A percentile compares a stretch with the other conserved stretches of the same genome.
These are phyloP conservation scores for Luperina testacea DNA, from an alignment of 2,888 invertebrate genomes.

Conservation along the genomic window DNA sequence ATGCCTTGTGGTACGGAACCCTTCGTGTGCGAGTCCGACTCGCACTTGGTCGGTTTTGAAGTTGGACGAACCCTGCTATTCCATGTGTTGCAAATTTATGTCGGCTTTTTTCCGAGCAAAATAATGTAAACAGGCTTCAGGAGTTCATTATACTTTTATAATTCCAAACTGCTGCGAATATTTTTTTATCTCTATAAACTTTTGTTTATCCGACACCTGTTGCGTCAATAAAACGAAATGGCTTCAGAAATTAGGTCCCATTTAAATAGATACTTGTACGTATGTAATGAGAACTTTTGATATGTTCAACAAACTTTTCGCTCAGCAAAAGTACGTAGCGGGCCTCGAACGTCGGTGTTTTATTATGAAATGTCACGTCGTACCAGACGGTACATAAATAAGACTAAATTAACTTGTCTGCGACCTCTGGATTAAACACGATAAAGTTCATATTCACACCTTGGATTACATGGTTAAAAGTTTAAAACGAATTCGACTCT, in stretches of 20 bases:
- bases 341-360: constrained; percentile 80
- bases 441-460: constrained; percentile 81
- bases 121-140: not conserved
- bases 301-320: constrained; percentile 84
- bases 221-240: constrained; percentile 48
- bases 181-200: constrained; percentile 3
- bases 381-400: constrained; percentile 89
- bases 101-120: not conserved
- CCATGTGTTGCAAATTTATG: constrained; percentile 9
- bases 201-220: constrained; percentile 41
- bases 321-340: constrained; percentile 74
- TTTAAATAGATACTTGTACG: constrained; percentile 61
- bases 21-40: no score
- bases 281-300: constrained; percentile 73
- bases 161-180: constrained; percentile 1
- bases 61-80: not conserved
- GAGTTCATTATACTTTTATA: constrained; percentile 9
- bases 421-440: constrained; percentile 81
- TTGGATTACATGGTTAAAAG: constrained; percentile 69
- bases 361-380: constrained; percentile 88
- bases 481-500: constrained; percentile 32
- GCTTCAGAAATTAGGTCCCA: constrained; percentile 45
- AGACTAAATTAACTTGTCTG: constrained; percentile 88
- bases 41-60: no score
- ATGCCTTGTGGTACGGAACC: no score